Evolutionary conservation across 2,888 invertebrate species (phyloP).

Genomic region (Scelioninae gen. 1): DNA sequence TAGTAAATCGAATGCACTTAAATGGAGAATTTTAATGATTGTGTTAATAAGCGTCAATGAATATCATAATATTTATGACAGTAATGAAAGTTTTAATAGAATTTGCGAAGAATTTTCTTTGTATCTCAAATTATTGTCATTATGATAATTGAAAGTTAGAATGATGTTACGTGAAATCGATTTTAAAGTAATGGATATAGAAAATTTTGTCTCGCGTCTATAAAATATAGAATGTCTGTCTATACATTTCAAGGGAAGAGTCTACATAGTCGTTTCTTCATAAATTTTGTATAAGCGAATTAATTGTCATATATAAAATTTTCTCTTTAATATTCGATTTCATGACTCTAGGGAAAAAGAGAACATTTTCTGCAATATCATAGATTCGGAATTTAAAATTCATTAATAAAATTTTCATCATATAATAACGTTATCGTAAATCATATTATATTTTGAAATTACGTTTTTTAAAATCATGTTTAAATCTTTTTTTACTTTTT

Average conservation of each 20-base stretch:
- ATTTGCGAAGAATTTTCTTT: slow-evolving; percentile 9
- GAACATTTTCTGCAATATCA: no score
- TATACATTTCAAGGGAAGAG: not conserved
- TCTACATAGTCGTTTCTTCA: not conserved
- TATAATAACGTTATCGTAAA: no score
- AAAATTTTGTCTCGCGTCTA: slow-evolving; percentile 15
- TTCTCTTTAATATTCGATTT: slow-evolving; percentile 5
- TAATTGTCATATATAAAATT: slow-evolving; percentile 8
- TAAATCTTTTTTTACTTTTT: no score
- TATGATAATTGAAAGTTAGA: slow-evolving; percentile 16
- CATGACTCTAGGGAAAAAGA: not conserved
- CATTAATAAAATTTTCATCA: no score
- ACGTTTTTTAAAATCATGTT: no score
- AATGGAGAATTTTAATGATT: not conserved
- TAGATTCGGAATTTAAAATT: not conserved
- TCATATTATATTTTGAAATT: no score
- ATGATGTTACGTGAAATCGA: slow-evolving; percentile 21
- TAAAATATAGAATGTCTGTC: slow-evolving; percentile 2
- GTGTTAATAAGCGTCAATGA: not conserved
- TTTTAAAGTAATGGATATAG: slow-evolving; percentile 21
- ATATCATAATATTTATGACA: slow-evolving; percentile 5
- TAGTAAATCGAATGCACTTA: not conserved
- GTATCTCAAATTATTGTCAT: slow-evolving; percentile 9
- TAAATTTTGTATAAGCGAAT: slow-evolving; percentile 6
- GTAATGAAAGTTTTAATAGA: slow-evolving; percentile 8